These are phyloP conservation scores for Sebastes schlegelii DNA, from an alignment of 2,113 vertebrate genomes.

Conservation along the genomic window DNA sequence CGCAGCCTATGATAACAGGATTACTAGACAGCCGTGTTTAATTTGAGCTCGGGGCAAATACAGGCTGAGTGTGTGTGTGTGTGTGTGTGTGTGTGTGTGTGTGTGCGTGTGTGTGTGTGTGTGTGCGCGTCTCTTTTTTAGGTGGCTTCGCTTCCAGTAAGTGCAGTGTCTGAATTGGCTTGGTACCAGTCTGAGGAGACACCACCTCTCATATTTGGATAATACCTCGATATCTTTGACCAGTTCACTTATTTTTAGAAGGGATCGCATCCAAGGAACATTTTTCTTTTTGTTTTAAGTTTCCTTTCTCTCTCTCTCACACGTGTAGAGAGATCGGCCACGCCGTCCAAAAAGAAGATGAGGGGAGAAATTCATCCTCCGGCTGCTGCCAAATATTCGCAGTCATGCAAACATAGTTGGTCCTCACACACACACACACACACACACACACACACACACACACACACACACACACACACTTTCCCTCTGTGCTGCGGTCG, in stretches of 20 bases:
- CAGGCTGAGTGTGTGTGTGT: slow-evolving; percentile 19
- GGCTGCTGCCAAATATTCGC: slow-evolving; percentile 62
- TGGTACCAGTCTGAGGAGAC: slow-evolving; percentile 16
- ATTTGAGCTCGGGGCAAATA: slow-evolving; percentile 55
- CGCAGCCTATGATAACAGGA: slow-evolving; percentile 70
- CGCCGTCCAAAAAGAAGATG: slow-evolving; percentile 61
- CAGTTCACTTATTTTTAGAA: slow-evolving; percentile 76
- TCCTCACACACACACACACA: slow-evolving; percentile 40
- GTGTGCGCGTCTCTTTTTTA: slow-evolving; percentile 55
- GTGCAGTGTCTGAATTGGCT: slow-evolving; percentile 55
- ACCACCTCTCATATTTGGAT: slow-evolving; percentile 53
- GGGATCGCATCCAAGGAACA: slow-evolving; percentile 50
- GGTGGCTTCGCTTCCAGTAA: slow-evolving; percentile 76
- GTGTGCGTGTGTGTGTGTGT: slow-evolving; percentile 26
- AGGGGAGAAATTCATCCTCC: slow-evolving; percentile 61
- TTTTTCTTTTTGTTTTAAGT: slow-evolving; percentile 54
- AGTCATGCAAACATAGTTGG: slow-evolving; percentile 66
- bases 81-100: slow-evolving; percentile 15
- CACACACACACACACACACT: slow-evolving; percentile 38
- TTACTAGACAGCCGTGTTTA: slow-evolving; percentile 62
- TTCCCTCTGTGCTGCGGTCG: slow-evolving; percentile 63
- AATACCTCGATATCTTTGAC: slow-evolving; percentile 66
- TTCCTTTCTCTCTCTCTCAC: slow-evolving; percentile 1
- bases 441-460: slow-evolving; percentile 49
- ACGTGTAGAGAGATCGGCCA: slow-evolving; percentile 16